Evolutionary conservation across 2,113 vertebrate genomes (phyloP).

Genomic region (Bambusicola thoracicus): DNA sequence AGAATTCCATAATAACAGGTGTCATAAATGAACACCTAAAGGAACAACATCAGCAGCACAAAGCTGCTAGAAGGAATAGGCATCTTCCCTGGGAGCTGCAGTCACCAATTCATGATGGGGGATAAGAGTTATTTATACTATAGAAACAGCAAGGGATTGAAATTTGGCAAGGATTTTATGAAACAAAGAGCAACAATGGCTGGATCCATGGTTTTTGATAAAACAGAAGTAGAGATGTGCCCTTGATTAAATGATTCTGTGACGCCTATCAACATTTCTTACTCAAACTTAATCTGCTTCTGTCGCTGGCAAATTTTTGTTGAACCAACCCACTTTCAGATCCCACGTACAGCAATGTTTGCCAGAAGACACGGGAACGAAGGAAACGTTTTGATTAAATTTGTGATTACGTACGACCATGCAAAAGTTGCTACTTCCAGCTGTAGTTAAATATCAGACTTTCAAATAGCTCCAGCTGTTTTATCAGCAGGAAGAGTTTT

Average conservation of each 20-base stretch:
- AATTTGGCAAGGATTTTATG: background rate
- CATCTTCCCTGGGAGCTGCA: background rate
- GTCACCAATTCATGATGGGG: background rate
- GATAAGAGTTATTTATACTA: background rate
- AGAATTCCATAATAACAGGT: background rate
- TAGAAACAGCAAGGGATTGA: background rate
- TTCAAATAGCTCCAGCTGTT: background rate
- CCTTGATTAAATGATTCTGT: background rate
- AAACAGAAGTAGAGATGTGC: background rate
- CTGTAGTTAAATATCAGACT: background rate
- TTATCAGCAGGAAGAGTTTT: background rate
- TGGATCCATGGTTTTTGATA: background rate
- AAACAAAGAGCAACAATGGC: background rate
- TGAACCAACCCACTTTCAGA: background rate
- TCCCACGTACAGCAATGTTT: background rate
- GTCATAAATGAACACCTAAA: background rate
- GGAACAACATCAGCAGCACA: background rate
- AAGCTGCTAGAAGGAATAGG: background rate
- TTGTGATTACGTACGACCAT: background rate
- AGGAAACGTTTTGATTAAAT: background rate
- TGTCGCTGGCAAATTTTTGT: background rate
- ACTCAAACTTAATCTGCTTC: background rate
- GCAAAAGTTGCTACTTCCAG: background rate
- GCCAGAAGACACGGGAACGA: background rate
- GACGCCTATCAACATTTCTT: background rate